Evolutionary conservation across 2,113 vertebrate species (phyloP), one percentile per base, ranked within the genome.

Genomic region (Piprites chloris): DNA sequence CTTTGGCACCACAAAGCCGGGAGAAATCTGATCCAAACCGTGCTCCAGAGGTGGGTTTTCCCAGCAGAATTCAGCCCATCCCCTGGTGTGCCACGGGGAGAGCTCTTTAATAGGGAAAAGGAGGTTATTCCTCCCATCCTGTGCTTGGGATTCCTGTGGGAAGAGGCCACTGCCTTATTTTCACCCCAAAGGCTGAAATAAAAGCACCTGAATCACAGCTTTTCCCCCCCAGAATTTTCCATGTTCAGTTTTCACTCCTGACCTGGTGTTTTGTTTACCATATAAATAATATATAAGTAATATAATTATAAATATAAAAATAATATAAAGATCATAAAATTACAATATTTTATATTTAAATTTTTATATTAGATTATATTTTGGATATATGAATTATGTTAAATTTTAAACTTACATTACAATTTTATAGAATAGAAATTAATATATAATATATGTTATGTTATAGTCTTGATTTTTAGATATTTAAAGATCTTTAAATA

Each of bases 171-270:
- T 35, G 49, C 59, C 30, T 42, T 12, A 1, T 10, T 67, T 21
- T 14, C 46, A 19, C 53, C 49, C 22, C 90, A 66, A 74, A 8
- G 69, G 24, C 22, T 0, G 1, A n/a, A 22, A 12, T 11, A 6
- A 21, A 47, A 78, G 28, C 52, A 17, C 2, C 0, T 19, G 46
- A 68, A 65, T 55, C 68, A 14, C 72, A 61, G 11, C 28, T 55
- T 49, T 9, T 1, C 9, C 20, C 2, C 49, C 4, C 12, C 1
- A 0, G 32, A 15, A 12, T 8, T 6, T 23, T 24, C 58, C 46
- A 2, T 10, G 20, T 30, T 28, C n/a, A 58, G 16, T 15, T 42
- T 37, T 19, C 15, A 3, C 22, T 59, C 32, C 27, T 23, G 8
- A 24, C 6, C 14, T 11, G 27, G 42, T 39, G 27, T 58, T n/a